Percentiles rank a stretch among this genome's conserved stretches.
Conservation (phyloP, 2,113 vertebrate species). For the Nesospiza acunhae region DNA sequence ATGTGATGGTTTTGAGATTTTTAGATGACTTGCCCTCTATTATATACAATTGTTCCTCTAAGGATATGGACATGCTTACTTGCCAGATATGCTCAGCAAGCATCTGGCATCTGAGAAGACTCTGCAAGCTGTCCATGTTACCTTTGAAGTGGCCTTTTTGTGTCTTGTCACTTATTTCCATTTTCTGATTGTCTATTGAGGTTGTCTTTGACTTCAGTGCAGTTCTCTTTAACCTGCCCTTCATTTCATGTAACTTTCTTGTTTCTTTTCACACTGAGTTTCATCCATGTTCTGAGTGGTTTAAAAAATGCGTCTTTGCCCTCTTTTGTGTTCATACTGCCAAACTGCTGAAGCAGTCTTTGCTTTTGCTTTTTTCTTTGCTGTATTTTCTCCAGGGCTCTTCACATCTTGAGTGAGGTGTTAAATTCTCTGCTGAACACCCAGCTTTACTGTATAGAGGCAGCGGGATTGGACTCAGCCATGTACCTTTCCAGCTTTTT, state of each 20-base stretch:
- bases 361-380: neutral
- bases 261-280: neutral
- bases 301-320: neutral
- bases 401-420: neutral
- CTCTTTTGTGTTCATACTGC: neutral
- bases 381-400: neutral
- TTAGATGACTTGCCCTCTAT: neutral
- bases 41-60: neutral
- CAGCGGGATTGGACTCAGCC: neutral
- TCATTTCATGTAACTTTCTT: neutral
- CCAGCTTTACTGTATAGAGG: neutral
- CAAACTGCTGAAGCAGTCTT: neutral
- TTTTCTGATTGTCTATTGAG: neutral
- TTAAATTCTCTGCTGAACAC: neutral
- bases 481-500: neutral
- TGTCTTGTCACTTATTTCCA: neutral
- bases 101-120: neutral
- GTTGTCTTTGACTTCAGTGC: neutral
- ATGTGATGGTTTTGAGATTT: neutral
- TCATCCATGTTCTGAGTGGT: neutral
- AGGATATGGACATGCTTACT: neutral
- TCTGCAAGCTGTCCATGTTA: neutral
- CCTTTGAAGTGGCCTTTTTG: neutral
- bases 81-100: neutral
- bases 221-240: neutral